Percentiles rank a stretch among this genome's conserved stretches.
These are phyloP conservation scores for Vultur gryphus DNA, from an alignment of 2,797 vertebrate species.

Conservation along the genomic window DNA sequence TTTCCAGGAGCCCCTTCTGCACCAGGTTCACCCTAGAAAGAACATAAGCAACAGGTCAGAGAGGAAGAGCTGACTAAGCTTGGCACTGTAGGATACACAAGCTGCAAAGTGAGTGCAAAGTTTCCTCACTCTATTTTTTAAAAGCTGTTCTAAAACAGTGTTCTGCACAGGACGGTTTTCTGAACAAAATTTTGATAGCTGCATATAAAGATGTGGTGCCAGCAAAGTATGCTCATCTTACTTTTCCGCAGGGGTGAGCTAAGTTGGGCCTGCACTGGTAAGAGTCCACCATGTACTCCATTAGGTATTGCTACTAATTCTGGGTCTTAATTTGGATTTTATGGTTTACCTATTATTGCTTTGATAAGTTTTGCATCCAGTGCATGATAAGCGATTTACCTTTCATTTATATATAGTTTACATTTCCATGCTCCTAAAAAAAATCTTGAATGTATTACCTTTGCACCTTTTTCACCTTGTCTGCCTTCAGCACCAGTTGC, in stretches of 20 bases:
- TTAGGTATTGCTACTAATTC: not conserved
- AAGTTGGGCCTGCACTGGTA: not conserved
- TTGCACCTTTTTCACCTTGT: constrained; percentile 97
- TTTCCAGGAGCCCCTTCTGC: constrained; percentile 92
- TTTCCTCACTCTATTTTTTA: not conserved
- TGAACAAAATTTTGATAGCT: not conserved
- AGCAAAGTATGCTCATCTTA: not conserved
- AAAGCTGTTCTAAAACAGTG: not conserved
- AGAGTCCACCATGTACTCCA: not conserved
- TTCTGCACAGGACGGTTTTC: not conserved
- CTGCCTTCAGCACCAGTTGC: constrained; percentile 90
- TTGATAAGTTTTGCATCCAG: not conserved
- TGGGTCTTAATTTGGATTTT: not conserved
- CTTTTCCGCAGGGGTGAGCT: not conserved
- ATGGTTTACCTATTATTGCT: not conserved
- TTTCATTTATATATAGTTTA: not conserved
- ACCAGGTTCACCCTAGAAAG: constrained; percentile 88
- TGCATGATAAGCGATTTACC: not conserved
- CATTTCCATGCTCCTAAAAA: not conserved
- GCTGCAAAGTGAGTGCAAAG: not conserved
- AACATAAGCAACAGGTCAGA: not conserved
- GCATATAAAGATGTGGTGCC: not conserved
- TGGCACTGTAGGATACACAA: not conserved
- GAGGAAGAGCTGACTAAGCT: not conserved
- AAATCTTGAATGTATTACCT: constrained; percentile 76